Conservation (phyloP, 2,797 vertebrate species). For the Channallabes apus region DNA sequence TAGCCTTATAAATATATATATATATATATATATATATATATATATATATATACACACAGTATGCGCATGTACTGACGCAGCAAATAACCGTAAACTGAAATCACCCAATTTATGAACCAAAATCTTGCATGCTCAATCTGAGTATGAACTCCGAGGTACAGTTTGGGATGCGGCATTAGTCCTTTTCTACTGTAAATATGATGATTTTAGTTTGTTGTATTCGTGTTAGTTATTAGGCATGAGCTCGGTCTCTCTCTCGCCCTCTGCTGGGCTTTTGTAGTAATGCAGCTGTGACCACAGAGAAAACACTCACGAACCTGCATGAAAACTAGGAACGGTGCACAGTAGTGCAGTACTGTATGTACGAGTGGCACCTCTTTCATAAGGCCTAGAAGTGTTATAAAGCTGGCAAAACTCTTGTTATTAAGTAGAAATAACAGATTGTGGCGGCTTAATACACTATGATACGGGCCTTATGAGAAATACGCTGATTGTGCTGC, state of each 20-base stretch:
- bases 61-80: neutral
- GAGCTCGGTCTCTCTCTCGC: conserved; percentile 63
- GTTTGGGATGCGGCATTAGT: no score
- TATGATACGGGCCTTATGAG: conserved; percentile 52
- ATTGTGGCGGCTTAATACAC: conserved; percentile 33
- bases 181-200: neutral
- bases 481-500: conserved; percentile 40
- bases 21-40: no score
- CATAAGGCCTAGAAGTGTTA: conserved; percentile 53
- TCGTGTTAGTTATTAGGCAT: neutral
- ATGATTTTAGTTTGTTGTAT: neutral
- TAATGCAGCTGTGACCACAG: conserved; percentile 36
- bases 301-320: conserved; percentile 55
- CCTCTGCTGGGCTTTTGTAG: conserved; percentile 72
- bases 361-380: conserved; percentile 20
- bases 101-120: neutral
- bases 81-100: neutral
- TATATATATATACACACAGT: no score
- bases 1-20: neutral
- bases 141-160: no score
- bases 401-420: conserved; percentile 33
- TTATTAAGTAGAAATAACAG: conserved; percentile 5
- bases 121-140: no score
- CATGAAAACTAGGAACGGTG: conserved; percentile 62
- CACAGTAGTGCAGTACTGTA: conserved; percentile 28